These are phyloP conservation scores for Gopherus evgoodei DNA, from an alignment of 2,113 vertebrate species.

Conservation along the genomic window DNA sequence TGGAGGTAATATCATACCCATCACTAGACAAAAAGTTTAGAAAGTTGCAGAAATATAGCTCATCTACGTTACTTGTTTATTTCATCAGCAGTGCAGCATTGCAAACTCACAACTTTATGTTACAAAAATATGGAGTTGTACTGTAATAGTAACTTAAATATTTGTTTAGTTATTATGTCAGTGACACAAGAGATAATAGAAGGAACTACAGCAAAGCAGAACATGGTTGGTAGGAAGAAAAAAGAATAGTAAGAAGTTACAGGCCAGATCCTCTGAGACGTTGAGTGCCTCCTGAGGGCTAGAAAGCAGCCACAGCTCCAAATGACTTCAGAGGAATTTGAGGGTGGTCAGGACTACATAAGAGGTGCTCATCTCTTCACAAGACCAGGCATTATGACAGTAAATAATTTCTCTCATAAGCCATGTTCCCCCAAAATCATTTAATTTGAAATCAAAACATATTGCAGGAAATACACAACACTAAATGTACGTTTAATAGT, in stretches of 20 bases:
- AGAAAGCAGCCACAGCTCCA: background rate
- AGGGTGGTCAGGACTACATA: background rate
- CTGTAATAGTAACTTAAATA: background rate
- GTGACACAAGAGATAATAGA: background rate
- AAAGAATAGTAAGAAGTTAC: background rate
- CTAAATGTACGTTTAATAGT: conserved; percentile 1
- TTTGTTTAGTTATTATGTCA: background rate
- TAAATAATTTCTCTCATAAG: background rate
- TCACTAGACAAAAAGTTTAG: background rate
- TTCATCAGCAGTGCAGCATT: background rate
- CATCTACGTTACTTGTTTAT: background rate
- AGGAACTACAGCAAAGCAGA: background rate
- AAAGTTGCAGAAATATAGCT: background rate
- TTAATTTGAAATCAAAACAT: background rate
- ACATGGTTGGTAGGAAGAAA: background rate
- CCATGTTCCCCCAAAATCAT: background rate
- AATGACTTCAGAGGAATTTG: background rate
- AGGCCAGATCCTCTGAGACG: background rate
- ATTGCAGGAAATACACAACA: background rate
- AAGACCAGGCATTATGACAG: background rate
- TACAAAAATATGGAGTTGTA: background rate
- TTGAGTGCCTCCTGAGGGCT: background rate
- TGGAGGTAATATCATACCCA: background rate
- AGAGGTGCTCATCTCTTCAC: background rate
- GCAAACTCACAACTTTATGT: background rate